phyloP scores from a whole-genome alignment of 1,140 invertebrate genomes.

The Cotesia vestalis region DNA sequence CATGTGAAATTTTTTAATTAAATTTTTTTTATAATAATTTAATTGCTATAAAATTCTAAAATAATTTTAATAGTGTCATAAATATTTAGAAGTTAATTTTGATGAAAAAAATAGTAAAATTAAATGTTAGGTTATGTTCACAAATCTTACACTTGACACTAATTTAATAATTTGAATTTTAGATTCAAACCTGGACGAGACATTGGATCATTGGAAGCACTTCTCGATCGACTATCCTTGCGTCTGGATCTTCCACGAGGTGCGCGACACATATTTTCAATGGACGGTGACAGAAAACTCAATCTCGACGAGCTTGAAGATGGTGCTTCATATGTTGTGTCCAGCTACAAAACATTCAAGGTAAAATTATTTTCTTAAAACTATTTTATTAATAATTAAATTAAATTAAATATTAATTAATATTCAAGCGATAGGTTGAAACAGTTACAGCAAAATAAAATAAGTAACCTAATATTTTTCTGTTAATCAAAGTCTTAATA shows the following conservation, averaged over 20 bases:
- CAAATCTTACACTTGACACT: neutral
- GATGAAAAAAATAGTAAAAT: too few relatives aligned
- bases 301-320: conserved; percentile 87
- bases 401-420: neutral
- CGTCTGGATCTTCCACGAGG: conserved; percentile 83
- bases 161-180: neutral
- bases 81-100: too few relatives aligned
- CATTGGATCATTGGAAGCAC: conserved; percentile 84
- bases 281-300: conserved; percentile 86
- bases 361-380: conserved; percentile 58
- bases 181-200: conserved; percentile 86
- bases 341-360: conserved; percentile 92
- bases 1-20: too few relatives aligned
- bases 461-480: too few relatives aligned
- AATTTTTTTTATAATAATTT: too few relatives aligned
- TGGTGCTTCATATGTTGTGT: conserved; percentile 90
- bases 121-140: too few relatives aligned
- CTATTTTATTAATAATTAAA: neutral
- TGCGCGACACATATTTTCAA: conserved; percentile 89
- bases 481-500: conserved; percentile 23
- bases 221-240: conserved; percentile 84
- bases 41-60: too few relatives aligned
- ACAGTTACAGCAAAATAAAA: too few relatives aligned
- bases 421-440: too few relatives aligned
- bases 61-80: too few relatives aligned